phyloP scores from a whole-genome alignment of 2,797 vertebrate species.

The Pteropus rufus region DNA sequence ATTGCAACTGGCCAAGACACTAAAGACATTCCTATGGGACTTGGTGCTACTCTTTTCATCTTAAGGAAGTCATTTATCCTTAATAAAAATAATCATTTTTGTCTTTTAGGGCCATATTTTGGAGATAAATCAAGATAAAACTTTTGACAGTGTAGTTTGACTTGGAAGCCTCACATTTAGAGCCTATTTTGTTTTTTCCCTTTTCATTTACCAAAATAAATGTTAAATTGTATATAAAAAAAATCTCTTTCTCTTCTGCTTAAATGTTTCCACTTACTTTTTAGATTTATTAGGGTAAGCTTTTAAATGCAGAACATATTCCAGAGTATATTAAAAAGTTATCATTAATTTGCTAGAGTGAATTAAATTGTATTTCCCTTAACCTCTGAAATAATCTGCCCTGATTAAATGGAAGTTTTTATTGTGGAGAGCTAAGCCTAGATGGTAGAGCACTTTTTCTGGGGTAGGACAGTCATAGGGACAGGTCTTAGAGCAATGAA shows the following conservation, averaged over 20 bases:
- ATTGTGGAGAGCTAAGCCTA: background rate
- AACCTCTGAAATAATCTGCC: background rate
- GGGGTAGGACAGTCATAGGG: background rate
- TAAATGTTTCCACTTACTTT: background rate
- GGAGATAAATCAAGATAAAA: background rate
- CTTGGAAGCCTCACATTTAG: background rate
- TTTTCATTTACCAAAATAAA: background rate
- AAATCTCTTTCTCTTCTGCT: background rate
- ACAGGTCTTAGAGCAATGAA: background rate
- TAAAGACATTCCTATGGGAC: background rate
- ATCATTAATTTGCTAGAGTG: background rate
- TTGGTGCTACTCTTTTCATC: background rate
- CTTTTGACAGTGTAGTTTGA: background rate
- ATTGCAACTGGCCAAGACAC: background rate
- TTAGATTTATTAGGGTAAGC: background rate
- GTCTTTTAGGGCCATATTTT: background rate
- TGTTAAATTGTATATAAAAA: background rate
- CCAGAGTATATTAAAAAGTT: background rate
- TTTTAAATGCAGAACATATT: background rate
- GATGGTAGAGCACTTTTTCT: background rate
- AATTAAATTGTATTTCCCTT: background rate
- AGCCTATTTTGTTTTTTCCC: background rate
- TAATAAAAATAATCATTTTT: background rate
- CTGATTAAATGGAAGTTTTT: background rate
- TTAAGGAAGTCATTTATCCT: background rate